phyloP scores from a whole-genome alignment of 2,888 invertebrate genomes.

The Rapana venosa region DNA sequence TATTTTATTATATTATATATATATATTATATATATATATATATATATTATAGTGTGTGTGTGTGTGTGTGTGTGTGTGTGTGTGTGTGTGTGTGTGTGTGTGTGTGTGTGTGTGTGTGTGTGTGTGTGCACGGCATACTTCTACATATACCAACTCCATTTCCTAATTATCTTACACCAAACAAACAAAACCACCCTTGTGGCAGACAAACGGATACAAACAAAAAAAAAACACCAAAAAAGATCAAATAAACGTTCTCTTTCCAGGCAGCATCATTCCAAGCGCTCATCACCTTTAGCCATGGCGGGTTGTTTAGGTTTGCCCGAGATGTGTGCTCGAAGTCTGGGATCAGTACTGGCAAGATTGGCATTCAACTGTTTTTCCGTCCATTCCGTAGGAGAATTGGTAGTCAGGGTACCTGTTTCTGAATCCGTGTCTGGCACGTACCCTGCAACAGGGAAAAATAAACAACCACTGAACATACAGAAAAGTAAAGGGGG shows the following conservation, averaged over 20 bases:
- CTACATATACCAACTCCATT: too few species aligned
- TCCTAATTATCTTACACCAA: too few species aligned
- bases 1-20: too few species aligned
- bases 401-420: conserved; percentile 83
- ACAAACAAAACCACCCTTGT: neutral
- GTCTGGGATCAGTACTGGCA: neutral
- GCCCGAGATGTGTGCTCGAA: conserved; percentile 1
- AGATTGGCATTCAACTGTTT: conserved; percentile 32
- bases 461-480: neutral
- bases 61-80: too few species aligned
- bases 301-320: neutral
- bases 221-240: neutral
- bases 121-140: too few species aligned
- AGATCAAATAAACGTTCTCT: neutral
- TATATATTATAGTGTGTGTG: too few species aligned
- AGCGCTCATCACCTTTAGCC: neutral
- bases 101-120: too few species aligned
- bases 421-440: conserved; percentile 83
- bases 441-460: conserved; percentile 83
- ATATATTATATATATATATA: too few species aligned
- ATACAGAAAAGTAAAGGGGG: neutral
- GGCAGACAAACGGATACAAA: neutral
- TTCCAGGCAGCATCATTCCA: neutral
- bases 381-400: conserved; percentile 60
- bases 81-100: too few species aligned